A percentile compares a stretch with the other conserved stretches of the same genome.
Evolutionary conservation across 2,797 vertebrate species (phyloP).

Genomic region (Rhabdophis nuchalis): DNA sequence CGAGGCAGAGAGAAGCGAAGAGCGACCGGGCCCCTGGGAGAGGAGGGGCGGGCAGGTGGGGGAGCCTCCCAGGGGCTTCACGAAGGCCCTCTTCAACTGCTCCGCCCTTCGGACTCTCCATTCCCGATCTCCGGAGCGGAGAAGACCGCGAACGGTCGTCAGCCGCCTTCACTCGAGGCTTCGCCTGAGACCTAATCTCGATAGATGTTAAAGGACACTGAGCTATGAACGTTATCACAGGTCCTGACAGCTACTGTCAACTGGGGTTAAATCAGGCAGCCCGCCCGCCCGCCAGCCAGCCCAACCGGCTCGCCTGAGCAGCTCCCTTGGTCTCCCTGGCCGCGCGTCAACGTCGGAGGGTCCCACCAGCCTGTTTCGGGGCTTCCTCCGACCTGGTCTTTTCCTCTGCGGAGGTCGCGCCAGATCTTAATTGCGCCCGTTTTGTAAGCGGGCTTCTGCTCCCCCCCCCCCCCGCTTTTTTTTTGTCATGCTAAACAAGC

Average conservation of each 20-base stretch:
- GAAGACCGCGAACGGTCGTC: conserved; percentile 1
- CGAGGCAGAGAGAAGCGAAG: neutral
- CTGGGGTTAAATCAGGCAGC: conserved; percentile 68
- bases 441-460: conserved; percentile 61
- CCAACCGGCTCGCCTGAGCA: neutral
- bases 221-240: conserved; percentile 66
- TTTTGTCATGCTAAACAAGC: conserved; percentile 78
- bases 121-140: conserved; percentile 1
- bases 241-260: conserved; percentile 74
- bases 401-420: conserved; percentile 61
- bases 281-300: conserved; percentile 15
- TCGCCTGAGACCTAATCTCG: conserved; percentile 55
- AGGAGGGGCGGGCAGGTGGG: neutral
- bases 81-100: neutral
- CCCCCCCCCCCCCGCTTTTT: neutral
- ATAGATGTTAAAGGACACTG: conserved; percentile 70
- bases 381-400: neutral
- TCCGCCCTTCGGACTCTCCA: neutral
- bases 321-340: too few relatives aligned
- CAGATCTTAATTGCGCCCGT: conserved; percentile 70
- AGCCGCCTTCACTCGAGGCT: conserved; percentile 27
- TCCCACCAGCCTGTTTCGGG: conserved; percentile 51
- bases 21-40: neutral
- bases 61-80: neutral
- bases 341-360: conserved; percentile 34